Evolutionary conservation across 2,888 invertebrate genomes (phyloP).

Genomic region (Macaria notata): DNA sequence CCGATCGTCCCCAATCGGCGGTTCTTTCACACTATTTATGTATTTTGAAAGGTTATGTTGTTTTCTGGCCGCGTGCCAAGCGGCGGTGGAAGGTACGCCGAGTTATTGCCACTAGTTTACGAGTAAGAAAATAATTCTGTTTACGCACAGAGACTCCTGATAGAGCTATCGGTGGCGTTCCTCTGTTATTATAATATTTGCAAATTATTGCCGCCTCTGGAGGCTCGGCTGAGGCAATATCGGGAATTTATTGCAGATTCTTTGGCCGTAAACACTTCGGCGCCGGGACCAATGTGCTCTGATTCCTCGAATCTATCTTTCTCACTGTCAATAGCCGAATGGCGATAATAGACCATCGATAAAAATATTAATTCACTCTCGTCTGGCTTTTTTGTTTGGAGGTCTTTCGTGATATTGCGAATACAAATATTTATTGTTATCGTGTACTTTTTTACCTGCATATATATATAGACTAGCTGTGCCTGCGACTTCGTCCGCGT

Average conservation of each 20-base stretch:
- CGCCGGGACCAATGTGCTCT: constrained; percentile 6
- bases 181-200: constrained; percentile 22
- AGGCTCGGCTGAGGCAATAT: constrained; percentile 19
- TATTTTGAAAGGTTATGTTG: constrained; percentile 29
- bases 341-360: neutral
- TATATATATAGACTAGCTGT: no score
- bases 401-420: no score
- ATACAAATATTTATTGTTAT: no score
- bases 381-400: neutral
- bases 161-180: constrained; percentile 20
- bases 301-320: constrained; percentile 14
- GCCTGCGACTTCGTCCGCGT: no score
- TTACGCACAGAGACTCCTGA: constrained; percentile 21
- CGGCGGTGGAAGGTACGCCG: constrained; percentile 21
- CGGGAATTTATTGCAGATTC: constrained; percentile 20
- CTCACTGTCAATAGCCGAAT: constrained; percentile 1
- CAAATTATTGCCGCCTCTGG: constrained; percentile 20
- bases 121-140: constrained; percentile 25
- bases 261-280: constrained; percentile 21
- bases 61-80: constrained; percentile 25
- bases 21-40: constrained; percentile 27
- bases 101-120: constrained; percentile 22
- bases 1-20: constrained; percentile 19
- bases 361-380: neutral
- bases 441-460: no score